Base-by-base conservation (phyloP, 1,140 invertebrate species). In the Campoletis sonorensis region DNA sequence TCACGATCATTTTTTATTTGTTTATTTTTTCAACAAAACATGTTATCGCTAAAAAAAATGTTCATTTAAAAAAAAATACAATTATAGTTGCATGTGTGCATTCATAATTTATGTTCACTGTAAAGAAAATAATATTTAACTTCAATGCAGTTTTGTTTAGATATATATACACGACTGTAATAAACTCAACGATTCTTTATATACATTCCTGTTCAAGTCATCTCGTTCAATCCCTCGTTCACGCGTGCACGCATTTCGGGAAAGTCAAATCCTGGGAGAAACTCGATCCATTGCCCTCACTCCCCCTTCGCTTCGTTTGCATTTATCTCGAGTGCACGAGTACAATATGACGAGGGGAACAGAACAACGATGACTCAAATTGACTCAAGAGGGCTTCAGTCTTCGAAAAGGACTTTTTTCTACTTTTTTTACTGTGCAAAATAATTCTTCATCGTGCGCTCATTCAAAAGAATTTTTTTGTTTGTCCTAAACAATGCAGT, bases 281-380 rank as follows among this genome's bases (percentile, higher is more conserved):
- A 75, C 40, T 75, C 72, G 72, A 75, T 75, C 72, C 72, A 30
- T 75, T 75, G 23, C 72, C 16, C 7, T 33, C 18, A 8, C 51
- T 21, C 21, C 70, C 37, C 21, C n/a, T 23, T 11, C 4, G 40
- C 45, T 54, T 75, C 23, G 49, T 54, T 49, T 75, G 72, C 72
- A 75, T 51, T 75, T 54, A 75, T 54, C 72, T 75, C 45, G 72
- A 75, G 45, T 75, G 49, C 23, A 54, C 72, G 26, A 54, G 30
- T n/a, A 49, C 37, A 54, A 54, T n/a, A n/a, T 54, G 51, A 72
- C 18, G 21, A 26, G 72, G 45, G 72, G 40, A 37, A 45, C 45
- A 7, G n/a, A 27, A 75, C n/a, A 54, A 54, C 72, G 37, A 18
- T 27, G 72, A 54, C 23, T 75, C 72, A 75, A 75, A 75, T 75